Evolutionary conservation across 2,888 invertebrate species (phyloP).

Genomic region (Cyclophora punctaria): DNA sequence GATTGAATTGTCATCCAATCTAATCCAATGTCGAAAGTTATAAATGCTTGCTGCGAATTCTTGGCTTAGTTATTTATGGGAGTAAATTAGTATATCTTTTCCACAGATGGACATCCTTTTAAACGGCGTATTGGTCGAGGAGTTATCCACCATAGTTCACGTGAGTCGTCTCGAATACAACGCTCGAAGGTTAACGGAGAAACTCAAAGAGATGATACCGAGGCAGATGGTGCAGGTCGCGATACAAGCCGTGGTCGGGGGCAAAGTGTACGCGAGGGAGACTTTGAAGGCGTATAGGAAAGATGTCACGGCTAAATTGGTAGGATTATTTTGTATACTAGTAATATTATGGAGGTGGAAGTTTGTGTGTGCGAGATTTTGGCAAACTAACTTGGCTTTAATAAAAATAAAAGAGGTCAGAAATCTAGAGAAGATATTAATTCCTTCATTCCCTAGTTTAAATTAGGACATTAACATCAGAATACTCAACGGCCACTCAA

Average conservation of each 20-base stretch:
- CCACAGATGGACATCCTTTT: constrained; percentile 82
- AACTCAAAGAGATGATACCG: constrained; percentile 89
- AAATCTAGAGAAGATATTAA: too few species aligned
- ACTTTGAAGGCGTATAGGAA: constrained; percentile 90
- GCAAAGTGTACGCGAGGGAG: constrained; percentile 88
- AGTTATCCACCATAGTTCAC: constrained; percentile 89
- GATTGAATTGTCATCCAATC: too few species aligned
- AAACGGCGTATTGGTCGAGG: constrained; percentile 88
- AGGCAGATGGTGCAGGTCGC: constrained; percentile 90
- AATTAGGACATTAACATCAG: too few species aligned
- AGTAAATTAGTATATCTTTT: not conserved
- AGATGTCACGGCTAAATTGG: constrained; percentile 95
- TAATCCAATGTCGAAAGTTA: too few species aligned
- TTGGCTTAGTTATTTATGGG: too few species aligned
- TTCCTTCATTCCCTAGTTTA: too few species aligned
- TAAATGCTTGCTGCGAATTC: too few species aligned
- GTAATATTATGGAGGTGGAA: too few species aligned
- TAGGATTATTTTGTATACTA: constrained; percentile 54
- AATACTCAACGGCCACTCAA: too few species aligned
- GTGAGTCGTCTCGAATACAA: constrained; percentile 76
- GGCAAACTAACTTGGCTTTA: too few species aligned
- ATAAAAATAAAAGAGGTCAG: too few species aligned
- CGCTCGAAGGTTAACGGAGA: constrained; percentile 81
- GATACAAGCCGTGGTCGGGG: constrained; percentile 88
- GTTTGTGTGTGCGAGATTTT: too few species aligned